These are phyloP conservation scores for Cotesia typhae DNA, from an alignment of 1,140 invertebrate species.

Conservation along the genomic window DNA sequence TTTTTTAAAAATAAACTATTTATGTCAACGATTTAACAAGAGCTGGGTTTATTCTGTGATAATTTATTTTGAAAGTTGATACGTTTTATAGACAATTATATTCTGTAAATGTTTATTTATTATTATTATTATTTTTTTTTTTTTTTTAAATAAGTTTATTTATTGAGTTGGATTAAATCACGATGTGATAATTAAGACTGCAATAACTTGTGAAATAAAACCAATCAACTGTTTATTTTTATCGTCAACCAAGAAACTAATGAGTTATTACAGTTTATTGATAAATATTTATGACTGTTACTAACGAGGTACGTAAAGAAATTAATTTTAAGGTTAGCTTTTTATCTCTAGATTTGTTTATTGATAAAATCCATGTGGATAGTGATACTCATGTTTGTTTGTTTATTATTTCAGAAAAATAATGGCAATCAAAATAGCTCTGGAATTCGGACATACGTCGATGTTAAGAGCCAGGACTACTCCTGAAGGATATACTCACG, in stretches of 20 bases:
- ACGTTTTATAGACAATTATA: no score
- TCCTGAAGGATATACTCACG: conserved; percentile 92
- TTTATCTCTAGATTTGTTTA: no score
- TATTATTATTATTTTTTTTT: no score
- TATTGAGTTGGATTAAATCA: conserved; percentile 9
- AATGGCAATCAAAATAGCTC: conserved; percentile 83
- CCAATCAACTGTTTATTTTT: conserved; percentile 3
- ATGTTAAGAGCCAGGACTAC: conserved; percentile 80
- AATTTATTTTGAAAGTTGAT: no score
- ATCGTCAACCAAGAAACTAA: background rate
- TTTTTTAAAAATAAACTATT: no score
- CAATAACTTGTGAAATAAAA: conserved; percentile 17
- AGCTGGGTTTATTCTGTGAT: no score
- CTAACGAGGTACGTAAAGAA: no score
- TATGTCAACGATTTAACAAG: no score
- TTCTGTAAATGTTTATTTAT: no score
- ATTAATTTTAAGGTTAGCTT: no score
- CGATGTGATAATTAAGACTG: background rate
- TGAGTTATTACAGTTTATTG: background rate
- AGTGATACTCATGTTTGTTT: no score
- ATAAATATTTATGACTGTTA: conserved; percentile 15
- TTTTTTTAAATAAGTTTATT: background rate
- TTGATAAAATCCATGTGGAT: no score
- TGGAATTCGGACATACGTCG: conserved; percentile 93
- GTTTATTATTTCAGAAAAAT: conserved; percentile 45